phyloP scores from a whole-genome alignment of 2,113 vertebrate genomes.

The Bothrops jararaca region DNA sequence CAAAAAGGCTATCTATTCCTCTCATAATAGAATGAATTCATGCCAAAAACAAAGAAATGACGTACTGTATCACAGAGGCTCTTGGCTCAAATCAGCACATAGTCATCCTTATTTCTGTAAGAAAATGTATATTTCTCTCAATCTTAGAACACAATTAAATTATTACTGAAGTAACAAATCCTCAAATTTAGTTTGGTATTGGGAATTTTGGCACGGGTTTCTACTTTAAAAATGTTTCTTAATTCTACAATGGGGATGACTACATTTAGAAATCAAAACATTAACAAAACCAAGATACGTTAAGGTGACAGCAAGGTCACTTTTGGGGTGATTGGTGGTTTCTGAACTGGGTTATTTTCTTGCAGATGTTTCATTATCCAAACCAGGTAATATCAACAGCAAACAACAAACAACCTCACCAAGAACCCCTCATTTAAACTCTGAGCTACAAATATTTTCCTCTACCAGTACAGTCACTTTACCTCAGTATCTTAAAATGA shows the following conservation, averaged over 20 bases:
- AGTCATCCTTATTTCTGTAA: neutral
- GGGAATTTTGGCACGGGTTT: neutral
- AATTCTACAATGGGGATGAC: neutral
- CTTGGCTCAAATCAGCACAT: neutral
- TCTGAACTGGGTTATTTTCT: neutral
- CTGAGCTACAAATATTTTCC: neutral
- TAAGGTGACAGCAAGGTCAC: neutral
- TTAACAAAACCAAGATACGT: neutral
- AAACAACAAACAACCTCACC: neutral
- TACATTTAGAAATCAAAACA: neutral
- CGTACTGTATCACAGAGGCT: neutral
- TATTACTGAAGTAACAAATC: neutral
- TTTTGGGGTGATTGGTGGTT: neutral
- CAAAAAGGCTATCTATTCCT: neutral
- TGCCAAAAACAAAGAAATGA: neutral
- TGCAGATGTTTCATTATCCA: neutral
- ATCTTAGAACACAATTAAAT: neutral
- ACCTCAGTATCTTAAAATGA: neutral
- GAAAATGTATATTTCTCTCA: neutral
- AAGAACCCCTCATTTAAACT: neutral
- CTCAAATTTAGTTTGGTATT: conserved; percentile 2
- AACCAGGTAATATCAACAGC: neutral
- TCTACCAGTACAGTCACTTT: neutral
- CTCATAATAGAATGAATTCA: neutral
- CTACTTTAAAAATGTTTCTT: neutral